Evolutionary conservation across 2,113 vertebrate species (phyloP), one percentile per base, ranked within the genome.

Genomic region (Bufo bufo): DNA sequence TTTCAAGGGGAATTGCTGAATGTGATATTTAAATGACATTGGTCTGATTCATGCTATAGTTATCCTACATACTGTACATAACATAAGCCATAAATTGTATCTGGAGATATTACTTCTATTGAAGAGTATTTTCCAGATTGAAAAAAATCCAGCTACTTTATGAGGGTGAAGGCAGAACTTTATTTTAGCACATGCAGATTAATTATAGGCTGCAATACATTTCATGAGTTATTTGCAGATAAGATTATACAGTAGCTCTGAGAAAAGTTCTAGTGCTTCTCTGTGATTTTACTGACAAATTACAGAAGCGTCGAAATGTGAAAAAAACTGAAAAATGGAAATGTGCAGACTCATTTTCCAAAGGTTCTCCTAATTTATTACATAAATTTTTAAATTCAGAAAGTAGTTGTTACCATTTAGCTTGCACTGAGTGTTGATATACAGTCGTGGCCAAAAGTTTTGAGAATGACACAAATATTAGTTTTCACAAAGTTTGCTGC

Each of bases 101-200:
- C 2, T 13, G 9, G 43, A 8, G 50, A 56, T 78, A 3, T 56
- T 23, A 23, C 77, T 56, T 78, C 20, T 13, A 7, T 4, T 20
- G 16, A 61, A 47, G 4, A 65, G 10, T n/a, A 49, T 75, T 85
- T 82, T 59, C 19, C 79, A 61, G 43, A 72, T 6, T 12, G 65
- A 74, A 66, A 81, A 87, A 87, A 81, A 86, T 66, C 47, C 33
- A 80, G 59, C 85, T 87, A 63, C 54, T 82, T 87, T 54, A 82
- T 19, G 45, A 86, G 54, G 43, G 20, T 58, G 59, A 81, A 74
- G 66, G 47, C 78, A 61, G 50, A 45, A n/a, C 59, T 61, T 82
- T 82, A 58, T 72, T 87, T 87, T 82, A 47, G 50, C 54, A 61
- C 43, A 74, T 75, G 20, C 65, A 87, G 86, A 87, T 82, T 87